Percentiles rank a stretch among this genome's conserved stretches.
phyloP scores from a whole-genome alignment of 2,113 vertebrate species.

The Leiothrix lutea region DNA sequence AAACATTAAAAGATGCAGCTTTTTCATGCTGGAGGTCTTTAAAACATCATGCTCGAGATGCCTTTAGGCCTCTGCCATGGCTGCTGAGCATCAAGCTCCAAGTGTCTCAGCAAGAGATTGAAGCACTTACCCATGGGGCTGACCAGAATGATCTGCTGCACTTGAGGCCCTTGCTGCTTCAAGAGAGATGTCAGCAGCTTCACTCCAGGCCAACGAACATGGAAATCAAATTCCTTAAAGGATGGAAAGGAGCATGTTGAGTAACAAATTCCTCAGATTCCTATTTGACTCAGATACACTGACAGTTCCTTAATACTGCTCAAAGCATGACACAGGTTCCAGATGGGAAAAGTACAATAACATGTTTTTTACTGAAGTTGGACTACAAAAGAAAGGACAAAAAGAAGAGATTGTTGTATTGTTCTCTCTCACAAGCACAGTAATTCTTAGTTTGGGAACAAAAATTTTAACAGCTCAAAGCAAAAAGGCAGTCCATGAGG shows the following conservation, averaged over 20 bases:
- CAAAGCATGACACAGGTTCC: neutral
- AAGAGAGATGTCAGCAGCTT: constrained; percentile 91
- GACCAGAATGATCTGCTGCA: constrained; percentile 95
- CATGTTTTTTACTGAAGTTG: neutral
- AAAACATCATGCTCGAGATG: neutral
- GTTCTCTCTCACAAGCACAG: neutral
- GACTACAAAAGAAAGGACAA: neutral
- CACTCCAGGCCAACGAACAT: constrained; percentile 95
- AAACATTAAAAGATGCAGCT: neutral
- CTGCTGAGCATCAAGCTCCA: neutral
- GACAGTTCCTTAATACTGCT: neutral
- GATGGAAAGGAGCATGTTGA: neutral
- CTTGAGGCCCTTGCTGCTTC: constrained; percentile 88
- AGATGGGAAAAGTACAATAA: neutral
- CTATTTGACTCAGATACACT: neutral
- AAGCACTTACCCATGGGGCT: constrained; percentile 92
- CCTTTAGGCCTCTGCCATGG: neutral
- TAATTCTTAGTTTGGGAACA: neutral
- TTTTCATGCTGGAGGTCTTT: neutral
- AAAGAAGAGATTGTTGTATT: neutral
- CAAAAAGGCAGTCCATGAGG: neutral
- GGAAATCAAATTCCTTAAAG: constrained; percentile 95
- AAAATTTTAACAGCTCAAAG: neutral
- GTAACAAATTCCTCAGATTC: neutral
- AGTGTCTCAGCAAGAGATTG: neutral